Conservation (phyloP, 2,113 vertebrate species). For the Passer montanus region DNA sequence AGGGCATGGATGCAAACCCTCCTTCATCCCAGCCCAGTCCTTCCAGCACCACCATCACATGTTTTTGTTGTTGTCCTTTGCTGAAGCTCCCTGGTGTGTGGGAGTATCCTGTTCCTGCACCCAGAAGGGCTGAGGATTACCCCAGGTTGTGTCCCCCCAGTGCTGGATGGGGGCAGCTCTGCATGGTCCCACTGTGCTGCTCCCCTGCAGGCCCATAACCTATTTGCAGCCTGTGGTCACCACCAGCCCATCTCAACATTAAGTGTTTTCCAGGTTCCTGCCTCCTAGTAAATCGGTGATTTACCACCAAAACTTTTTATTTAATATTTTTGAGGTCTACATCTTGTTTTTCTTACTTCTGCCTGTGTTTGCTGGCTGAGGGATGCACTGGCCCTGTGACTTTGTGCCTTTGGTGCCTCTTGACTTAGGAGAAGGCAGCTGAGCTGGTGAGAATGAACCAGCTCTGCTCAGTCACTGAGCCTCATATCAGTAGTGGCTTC, state of each 20-base stretch:
- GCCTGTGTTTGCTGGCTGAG: accelerated
- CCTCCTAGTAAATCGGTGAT: neutral
- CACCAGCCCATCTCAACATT: neutral
- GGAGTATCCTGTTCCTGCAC: neutral
- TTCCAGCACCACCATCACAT: accelerated
- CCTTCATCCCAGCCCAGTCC: neutral
- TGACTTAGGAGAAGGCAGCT: neutral
- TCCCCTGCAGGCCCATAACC: neutral
- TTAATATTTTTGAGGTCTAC: neutral
- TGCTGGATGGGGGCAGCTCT: neutral
- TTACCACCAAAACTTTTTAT: neutral
- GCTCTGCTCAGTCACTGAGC: neutral
- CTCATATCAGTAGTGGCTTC: neutral
- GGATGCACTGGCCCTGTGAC: accelerated
- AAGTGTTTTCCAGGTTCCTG: neutral
- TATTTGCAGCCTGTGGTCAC: accelerated
- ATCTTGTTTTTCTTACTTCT: neutral
- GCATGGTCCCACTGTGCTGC: neutral
- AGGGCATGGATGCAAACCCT: accelerated
- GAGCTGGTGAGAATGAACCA: neutral
- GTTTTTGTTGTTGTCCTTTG: neutral
- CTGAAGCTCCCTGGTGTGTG: accelerated
- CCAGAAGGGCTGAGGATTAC: neutral
- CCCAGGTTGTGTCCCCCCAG: neutral
- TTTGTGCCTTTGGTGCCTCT: neutral